Conservation (phyloP, 2,888 invertebrate genomes). For the Rhogogaster chlorosoma region DNA sequence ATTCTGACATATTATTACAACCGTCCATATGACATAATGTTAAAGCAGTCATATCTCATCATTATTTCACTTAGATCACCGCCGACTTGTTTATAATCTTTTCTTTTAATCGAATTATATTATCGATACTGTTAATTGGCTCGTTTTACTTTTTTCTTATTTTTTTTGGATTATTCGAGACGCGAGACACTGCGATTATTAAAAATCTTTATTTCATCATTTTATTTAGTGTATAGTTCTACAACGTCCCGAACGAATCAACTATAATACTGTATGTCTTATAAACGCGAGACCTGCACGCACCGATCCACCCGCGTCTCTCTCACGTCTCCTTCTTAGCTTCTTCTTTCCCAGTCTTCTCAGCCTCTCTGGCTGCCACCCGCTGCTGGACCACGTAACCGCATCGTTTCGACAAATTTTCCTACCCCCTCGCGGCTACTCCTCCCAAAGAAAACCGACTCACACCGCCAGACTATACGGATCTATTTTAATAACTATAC, state of each 20-base stretch:
- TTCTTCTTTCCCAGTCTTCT: neutral
- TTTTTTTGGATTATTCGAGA: neutral
- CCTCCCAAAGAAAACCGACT: slow-evolving; percentile 12
- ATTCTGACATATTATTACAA: neutral
- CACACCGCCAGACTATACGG: slow-evolving; percentile 59
- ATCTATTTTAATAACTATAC: slow-evolving; percentile 64
- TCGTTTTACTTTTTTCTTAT: neutral
- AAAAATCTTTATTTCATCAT: neutral
- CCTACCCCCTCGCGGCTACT: slow-evolving; percentile 42
- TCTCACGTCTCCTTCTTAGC: neutral
- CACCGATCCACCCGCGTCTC: neutral
- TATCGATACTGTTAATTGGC: neutral
- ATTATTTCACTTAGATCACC: neutral
- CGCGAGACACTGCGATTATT: neutral
- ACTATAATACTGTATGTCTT: neutral
- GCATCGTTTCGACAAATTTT: slow-evolving; percentile 49
- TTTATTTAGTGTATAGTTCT: neutral
- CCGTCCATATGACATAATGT: neutral
- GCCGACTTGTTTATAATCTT: neutral
- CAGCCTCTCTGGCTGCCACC: slow-evolving; percentile 47
- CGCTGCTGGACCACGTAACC: slow-evolving; percentile 48
- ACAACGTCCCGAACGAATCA: neutral
- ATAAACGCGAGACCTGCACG: neutral
- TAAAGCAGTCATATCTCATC: neutral
- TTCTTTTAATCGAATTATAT: neutral